Percentiles rank a stretch among this genome's conserved stretches.
Evolutionary conservation across 2,797 vertebrate species (phyloP).

Genomic region (Harpagifer antarcticus): DNA sequence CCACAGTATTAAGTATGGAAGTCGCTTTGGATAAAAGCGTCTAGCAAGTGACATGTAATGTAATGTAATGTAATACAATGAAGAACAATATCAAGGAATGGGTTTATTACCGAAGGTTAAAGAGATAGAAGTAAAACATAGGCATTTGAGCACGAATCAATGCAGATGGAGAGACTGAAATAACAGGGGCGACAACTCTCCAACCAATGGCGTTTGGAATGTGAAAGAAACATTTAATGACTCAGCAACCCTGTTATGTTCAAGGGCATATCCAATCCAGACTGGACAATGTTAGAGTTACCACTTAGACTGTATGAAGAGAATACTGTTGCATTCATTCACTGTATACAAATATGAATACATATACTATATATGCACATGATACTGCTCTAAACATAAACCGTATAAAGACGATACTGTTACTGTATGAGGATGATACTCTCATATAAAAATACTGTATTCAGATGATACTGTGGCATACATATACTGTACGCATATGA

Average conservation of each 20-base stretch:
- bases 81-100: background rate
- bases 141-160: background rate
- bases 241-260: background rate
- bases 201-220: background rate
- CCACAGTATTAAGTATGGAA: no score
- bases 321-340: background rate
- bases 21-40: no score
- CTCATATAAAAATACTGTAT: background rate
- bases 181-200: background rate
- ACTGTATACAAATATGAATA: background rate
- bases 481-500: background rate
- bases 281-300: background rate
- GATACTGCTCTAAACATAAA: background rate
- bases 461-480: background rate
- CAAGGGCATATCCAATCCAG: background rate
- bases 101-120: background rate
- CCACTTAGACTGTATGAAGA: background rate
- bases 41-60: no score
- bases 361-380: background rate
- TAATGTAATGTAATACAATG: no score
- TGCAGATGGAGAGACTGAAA: background rate
- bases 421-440: background rate
- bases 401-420: no score
- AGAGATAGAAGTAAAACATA: background rate
- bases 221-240: constrained; percentile 5